Evolutionary conservation across 1,140 invertebrate genomes (phyloP).

Genomic region (Condylostylus longicornis): DNA sequence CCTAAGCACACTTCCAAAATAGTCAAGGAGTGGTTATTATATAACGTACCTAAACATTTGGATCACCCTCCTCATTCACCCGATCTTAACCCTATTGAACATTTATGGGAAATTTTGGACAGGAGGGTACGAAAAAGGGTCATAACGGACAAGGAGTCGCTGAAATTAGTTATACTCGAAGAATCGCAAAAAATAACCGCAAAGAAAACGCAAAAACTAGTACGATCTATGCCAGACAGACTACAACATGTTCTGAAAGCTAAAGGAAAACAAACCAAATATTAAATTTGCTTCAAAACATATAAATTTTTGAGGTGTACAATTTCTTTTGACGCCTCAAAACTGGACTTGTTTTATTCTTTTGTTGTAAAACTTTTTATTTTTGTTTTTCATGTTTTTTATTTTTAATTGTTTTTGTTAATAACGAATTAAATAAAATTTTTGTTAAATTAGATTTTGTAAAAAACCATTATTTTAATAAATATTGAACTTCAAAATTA

Average conservation of each 20-base stretch:
- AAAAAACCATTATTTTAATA: no score
- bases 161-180: slow-evolving; percentile 7
- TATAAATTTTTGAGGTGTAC: no score
- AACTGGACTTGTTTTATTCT: no score
- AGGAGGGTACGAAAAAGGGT: neutral
- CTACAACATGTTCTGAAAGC: slow-evolving; percentile 13
- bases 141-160: neutral
- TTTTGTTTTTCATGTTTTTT: no score
- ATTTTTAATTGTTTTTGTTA: no score
- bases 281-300: no score
- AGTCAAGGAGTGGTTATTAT: slow-evolving; percentile 14
- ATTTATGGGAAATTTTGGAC: slow-evolving; percentile 15
- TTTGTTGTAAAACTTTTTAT: no score
- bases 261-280: slow-evolving; percentile 15
- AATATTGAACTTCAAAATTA: no score
- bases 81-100: slow-evolving; percentile 13
- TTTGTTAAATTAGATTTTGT: no score
- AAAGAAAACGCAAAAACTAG: slow-evolving; percentile 10
- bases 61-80: slow-evolving; percentile 17
- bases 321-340: no score
- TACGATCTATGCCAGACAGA: slow-evolving; percentile 12
- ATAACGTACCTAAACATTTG: slow-evolving; percentile 8
- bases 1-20: slow-evolving; percentile 18
- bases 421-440: no score
- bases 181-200: slow-evolving; percentile 13